A percentile compares a stretch with the other conserved stretches of the same genome.
These are phyloP conservation scores for Spheniscus humboldti DNA, from an alignment of 2,797 vertebrate species.

Conservation along the genomic window DNA sequence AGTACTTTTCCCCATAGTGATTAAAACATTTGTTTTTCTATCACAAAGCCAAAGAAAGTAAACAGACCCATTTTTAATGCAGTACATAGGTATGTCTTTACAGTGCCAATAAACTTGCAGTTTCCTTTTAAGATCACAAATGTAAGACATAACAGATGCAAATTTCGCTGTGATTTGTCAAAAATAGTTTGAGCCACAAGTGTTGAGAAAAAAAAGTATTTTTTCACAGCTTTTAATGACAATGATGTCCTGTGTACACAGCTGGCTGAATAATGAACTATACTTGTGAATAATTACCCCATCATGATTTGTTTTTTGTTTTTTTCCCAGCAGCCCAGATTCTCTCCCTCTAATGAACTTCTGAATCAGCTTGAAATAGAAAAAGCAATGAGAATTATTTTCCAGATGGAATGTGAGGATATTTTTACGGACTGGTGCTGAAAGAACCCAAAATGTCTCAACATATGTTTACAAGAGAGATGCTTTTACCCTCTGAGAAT, in stretches of 20 bases:
- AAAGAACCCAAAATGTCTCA: neutral
- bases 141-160: neutral
- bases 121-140: neutral
- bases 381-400: neutral
- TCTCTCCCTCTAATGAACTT: neutral
- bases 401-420: neutral
- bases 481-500: neutral
- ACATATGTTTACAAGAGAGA: neutral
- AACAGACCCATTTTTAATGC: neutral
- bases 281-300: neutral
- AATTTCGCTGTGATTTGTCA: neutral
- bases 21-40: slow-evolving; percentile 4
- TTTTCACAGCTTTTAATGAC: neutral
- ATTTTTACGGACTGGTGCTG: neutral
- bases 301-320: neutral
- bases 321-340: neutral
- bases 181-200: neutral
- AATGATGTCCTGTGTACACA: neutral
- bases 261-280: neutral
- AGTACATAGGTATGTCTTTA: neutral
- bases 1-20: neutral
- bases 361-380: slow-evolving; percentile 20
- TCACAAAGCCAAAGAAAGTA: neutral
- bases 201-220: neutral
- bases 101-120: neutral